phyloP scores from a whole-genome alignment of 2,888 invertebrate species.

The Odontocerum albicorne region DNA sequence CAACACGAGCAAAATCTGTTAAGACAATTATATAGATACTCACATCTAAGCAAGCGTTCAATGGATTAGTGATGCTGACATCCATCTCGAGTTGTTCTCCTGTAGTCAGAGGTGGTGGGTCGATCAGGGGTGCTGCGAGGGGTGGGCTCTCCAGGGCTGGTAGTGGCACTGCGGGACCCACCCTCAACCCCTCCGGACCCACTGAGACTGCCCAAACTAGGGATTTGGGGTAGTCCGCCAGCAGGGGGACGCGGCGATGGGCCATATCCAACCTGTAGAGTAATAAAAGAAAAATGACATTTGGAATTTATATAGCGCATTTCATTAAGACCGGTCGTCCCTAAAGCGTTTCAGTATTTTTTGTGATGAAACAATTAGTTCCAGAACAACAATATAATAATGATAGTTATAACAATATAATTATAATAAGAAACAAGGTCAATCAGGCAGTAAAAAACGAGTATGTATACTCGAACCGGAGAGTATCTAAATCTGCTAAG shows the following conservation, averaged over 20 bases:
- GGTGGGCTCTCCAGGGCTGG: conserved; percentile 40
- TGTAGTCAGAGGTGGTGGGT: conserved; percentile 62
- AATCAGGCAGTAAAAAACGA: too few species aligned
- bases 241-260: conserved; percentile 17
- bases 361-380: too few species aligned
- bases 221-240: conserved; percentile 41
- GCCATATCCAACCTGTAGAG: conserved; percentile 16
- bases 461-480: too few species aligned
- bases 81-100: conserved; percentile 69
- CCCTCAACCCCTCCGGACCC: conserved; percentile 26
- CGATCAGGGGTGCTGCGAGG: conserved; percentile 59
- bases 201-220: conserved; percentile 58
- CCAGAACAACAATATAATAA: too few species aligned
- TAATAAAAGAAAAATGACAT: too few species aligned
- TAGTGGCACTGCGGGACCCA: conserved; percentile 47
- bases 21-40: too few species aligned
- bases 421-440: too few species aligned
- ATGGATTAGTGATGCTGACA: conserved; percentile 67
- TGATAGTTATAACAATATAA: too few species aligned
- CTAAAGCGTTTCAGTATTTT: too few species aligned
- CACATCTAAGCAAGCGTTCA: conserved; percentile 70
- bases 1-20: too few species aligned
- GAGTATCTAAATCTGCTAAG: too few species aligned
- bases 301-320: not conserved
- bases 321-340: too few species aligned